Evolutionary conservation across 2,113 vertebrate genomes (phyloP), one percentile per base, ranked within the genome.

Genomic region (Melanotaenia duboulayi): DNA sequence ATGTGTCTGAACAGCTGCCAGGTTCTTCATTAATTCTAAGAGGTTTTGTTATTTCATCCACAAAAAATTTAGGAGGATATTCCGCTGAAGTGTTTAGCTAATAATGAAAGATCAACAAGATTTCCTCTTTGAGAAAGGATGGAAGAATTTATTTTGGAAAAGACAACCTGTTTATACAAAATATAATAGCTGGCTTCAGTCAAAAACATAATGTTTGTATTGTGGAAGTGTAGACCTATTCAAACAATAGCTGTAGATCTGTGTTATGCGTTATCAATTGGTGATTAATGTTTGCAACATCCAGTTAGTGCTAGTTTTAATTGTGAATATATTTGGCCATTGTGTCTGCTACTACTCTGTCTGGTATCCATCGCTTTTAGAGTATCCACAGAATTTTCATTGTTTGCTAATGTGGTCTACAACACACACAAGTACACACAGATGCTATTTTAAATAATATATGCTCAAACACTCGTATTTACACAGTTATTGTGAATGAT

Each of bases 1-100:
- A 9, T 11, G 1, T 28, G 12, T 72, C 39, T 76, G 69, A 84
- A 71, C 48, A 65, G 20, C 4, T 5, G 25, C 70, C 74, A 78
- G 11, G 28, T 64, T 50, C 1, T 32, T 72, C 49, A 51, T n/a
- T 54, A 37, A 71, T 68, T 64, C 66, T 4, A 24, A 2, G 6
- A 19, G n/a, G 12, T 11, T 23, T 39, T 49, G 64, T 76, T 74
- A 11, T 75, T 73, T 76, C 46, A 69, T 42, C 14, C 20, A 25
- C 55, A 54, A 28, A 19, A 23, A 3, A 1, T 55, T 83, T 71
- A 20, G 57, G 51, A 71, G 48, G 28, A 55, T 51, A 40, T 59
- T 23, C 42, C 56, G 49, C 8, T 12, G 14, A 55, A 62, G 20
- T 39, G n/a, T 65, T 76, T 61, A 11, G 9, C 32, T 68, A 54